A percentile compares a stretch with the other conserved stretches of the same genome.
Conservation (phyloP, 2,113 vertebrate species). For the Clarias magur region DNA sequence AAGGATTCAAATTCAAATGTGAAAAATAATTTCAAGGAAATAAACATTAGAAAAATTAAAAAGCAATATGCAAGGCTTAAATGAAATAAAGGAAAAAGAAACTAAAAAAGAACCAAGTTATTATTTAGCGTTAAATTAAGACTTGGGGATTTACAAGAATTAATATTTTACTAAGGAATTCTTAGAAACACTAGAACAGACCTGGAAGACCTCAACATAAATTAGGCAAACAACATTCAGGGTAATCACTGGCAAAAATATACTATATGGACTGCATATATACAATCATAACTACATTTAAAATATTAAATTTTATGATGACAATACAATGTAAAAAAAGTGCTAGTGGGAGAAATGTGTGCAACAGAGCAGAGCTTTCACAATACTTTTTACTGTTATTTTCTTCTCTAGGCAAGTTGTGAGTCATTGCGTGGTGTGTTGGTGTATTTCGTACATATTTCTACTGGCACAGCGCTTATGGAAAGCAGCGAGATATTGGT, state of each 20-base stretch:
- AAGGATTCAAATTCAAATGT: background rate
- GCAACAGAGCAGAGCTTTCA: background rate
- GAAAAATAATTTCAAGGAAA: background rate
- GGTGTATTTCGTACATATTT: background rate
- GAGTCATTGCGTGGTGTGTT: slow-evolving; percentile 13
- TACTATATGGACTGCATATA: background rate
- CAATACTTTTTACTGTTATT: background rate
- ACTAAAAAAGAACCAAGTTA: background rate
- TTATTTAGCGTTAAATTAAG: background rate
- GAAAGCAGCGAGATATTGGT: background rate
- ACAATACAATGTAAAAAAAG: background rate
- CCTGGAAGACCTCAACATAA: background rate
- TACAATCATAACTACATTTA: background rate
- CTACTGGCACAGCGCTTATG: background rate
- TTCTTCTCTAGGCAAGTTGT: background rate
- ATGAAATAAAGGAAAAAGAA: background rate
- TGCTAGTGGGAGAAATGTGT: background rate
- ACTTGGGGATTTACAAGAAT: background rate
- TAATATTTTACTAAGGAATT: background rate
- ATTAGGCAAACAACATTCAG: background rate
- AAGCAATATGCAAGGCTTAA: background rate
- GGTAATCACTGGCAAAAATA: background rate
- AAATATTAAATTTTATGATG: background rate
- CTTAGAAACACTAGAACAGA: background rate
- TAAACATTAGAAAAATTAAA: background rate